Conservation (phyloP, 2,797 vertebrate genomes). For the Artibeus jamaicensis region DNA sequence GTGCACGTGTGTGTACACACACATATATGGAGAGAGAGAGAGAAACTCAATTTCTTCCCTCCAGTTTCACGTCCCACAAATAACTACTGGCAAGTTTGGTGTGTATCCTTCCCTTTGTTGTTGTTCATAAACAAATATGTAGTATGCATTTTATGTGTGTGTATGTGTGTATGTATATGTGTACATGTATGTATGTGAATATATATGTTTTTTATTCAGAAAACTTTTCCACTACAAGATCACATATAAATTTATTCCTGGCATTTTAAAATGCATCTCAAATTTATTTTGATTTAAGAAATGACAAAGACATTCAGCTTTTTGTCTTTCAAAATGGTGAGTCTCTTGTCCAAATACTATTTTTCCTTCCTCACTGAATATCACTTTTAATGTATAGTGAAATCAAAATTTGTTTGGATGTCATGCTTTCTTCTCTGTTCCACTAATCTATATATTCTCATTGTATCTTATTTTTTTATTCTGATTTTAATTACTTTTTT, state of each 20-base stretch:
- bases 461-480: not conserved
- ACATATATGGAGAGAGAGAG: too few relatives aligned
- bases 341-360: not conserved
- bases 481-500: not conserved
- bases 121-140: not conserved
- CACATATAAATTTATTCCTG: not conserved
- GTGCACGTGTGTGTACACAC: too few relatives aligned
- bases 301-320: not conserved
- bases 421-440: not conserved
- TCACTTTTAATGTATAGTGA: not conserved
- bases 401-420: not conserved
- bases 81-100: not conserved
- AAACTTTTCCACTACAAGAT: not conserved
- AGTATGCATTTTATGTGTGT: not conserved
- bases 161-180: not conserved
- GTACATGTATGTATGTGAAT: not conserved
- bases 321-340: not conserved
- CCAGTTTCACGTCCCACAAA: not conserved
- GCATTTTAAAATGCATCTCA: not conserved
- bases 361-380: not conserved
- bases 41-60: not conserved
- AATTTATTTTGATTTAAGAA: slow-evolving; percentile 9
- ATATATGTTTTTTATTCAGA: not conserved
- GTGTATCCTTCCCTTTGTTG: not conserved
- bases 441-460: not conserved